Evolutionary conservation across 1,140 invertebrate species (phyloP).

Genomic region (Drosophila sechellia): DNA sequence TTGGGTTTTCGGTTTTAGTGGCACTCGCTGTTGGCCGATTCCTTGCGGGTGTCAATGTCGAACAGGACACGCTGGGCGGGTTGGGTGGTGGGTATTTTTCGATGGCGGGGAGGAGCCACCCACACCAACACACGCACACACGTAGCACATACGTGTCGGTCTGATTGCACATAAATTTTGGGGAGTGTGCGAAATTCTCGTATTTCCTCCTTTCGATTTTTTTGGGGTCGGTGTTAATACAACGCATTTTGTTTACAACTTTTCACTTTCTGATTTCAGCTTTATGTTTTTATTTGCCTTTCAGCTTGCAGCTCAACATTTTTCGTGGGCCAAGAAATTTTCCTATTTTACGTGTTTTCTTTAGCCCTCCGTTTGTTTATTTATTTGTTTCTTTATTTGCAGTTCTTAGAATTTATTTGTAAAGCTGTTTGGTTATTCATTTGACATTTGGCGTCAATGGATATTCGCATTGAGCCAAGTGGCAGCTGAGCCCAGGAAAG

Average conservation of each 20-base stretch:
- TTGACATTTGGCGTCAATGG: conserved; percentile 56
- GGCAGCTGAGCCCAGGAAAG: conserved; percentile 21
- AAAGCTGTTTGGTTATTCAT: conserved; percentile 77
- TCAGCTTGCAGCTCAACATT: conserved; percentile 51
- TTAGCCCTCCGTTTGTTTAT: conserved; percentile 53
- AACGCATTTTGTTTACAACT: conserved; percentile 79
- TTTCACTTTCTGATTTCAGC: conserved; percentile 78
- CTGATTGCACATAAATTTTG: conserved; percentile 80
- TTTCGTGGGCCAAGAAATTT: conserved; percentile 19
- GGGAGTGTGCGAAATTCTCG: conserved; percentile 12
- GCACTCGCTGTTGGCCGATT: conserved; percentile 41
- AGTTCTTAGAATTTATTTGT: conserved; percentile 75
- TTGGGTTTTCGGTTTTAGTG: conserved; percentile 55
- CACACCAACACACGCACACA: conserved; percentile 38
- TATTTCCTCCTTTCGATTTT: conserved; percentile 37
- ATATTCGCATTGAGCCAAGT: conserved; percentile 22
- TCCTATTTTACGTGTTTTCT: conserved; percentile 35
- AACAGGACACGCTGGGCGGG: conserved; percentile 23
- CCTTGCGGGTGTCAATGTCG: conserved; percentile 62
- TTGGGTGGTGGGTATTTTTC: neutral
- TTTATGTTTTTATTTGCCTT: conserved; percentile 72
- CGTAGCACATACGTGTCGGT: conserved; percentile 73
- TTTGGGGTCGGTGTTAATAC: conserved; percentile 56
- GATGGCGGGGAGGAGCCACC: neutral
- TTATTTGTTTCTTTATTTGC: conserved; percentile 77